Evolutionary conservation across 2,797 vertebrate genomes (phyloP).

Genomic region (Channallabes apus): DNA sequence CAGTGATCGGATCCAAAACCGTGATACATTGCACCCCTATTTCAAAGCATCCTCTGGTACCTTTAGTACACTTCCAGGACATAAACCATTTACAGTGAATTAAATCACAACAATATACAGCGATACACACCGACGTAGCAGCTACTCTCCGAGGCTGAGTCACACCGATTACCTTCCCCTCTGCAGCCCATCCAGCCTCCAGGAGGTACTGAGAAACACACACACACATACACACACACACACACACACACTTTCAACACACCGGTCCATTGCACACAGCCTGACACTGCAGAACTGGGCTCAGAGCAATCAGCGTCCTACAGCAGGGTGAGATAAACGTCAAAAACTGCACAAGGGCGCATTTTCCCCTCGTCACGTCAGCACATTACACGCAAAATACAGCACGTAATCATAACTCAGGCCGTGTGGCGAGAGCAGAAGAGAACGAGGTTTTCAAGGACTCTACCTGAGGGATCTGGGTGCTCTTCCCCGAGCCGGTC

Average conservation of each 20-base stretch:
- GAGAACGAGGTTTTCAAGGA: neutral
- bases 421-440: neutral
- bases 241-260: constrained; percentile 20
- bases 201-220: constrained; percentile 84
- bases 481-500: constrained; percentile 97
- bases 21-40: too few relatives aligned
- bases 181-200: constrained; percentile 96
- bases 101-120: neutral
- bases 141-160: constrained; percentile 96
- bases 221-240: constrained; percentile 26
- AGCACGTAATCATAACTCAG: neutral
- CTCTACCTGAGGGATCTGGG: constrained; percentile 92
- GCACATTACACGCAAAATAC: neutral
- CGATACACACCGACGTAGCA: constrained; percentile 83
- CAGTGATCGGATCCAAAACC: too few relatives aligned
- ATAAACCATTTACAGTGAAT: neutral
- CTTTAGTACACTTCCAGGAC: neutral
- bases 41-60: too few relatives aligned
- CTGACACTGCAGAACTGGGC: neutral
- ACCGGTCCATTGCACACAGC: neutral
- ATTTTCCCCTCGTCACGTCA: neutral
- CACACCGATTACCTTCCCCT: constrained; percentile 93
- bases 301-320: neutral
- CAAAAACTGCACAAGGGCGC: neutral
- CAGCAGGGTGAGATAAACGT: neutral